Conservation (phyloP, 2,113 vertebrate species). For the Anthoscopus minutus region DNA sequence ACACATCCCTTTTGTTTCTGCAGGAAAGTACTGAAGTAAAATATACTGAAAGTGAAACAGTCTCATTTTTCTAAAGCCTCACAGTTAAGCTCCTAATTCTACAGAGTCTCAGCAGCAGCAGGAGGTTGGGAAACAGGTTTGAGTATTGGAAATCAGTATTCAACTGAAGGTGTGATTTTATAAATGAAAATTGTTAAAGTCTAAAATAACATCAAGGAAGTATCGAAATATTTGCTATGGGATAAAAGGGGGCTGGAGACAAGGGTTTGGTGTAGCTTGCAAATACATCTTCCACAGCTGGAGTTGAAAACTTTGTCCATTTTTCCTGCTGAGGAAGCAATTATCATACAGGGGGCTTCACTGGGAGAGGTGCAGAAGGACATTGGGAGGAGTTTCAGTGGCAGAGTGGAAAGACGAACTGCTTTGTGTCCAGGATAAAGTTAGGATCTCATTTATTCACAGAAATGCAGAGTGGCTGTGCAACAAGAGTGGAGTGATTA, state of each 20-base stretch:
- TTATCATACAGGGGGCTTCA: neutral
- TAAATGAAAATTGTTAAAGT: neutral
- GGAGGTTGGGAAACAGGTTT: neutral
- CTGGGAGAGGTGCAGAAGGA: neutral
- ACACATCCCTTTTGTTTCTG: neutral
- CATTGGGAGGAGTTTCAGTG: accelerated
- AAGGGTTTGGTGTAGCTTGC: neutral
- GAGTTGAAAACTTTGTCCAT: neutral
- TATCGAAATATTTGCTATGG: neutral
- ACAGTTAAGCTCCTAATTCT: neutral
- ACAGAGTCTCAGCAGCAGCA: neutral
- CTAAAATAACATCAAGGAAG: neutral
- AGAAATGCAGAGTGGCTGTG: neutral
- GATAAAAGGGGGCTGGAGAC: neutral
- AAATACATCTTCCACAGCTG: neutral
- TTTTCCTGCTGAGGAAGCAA: neutral
- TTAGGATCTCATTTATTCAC: neutral
- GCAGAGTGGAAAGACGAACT: neutral
- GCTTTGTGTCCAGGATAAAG: neutral
- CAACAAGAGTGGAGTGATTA: neutral
- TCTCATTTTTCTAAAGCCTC: neutral
- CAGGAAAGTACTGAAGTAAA: neutral
- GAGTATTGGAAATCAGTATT: neutral
- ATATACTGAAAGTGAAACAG: neutral
- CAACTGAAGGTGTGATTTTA: neutral